Conservation (phyloP, 2,888 invertebrate species). For the Micoletzkya japonica region DNA sequence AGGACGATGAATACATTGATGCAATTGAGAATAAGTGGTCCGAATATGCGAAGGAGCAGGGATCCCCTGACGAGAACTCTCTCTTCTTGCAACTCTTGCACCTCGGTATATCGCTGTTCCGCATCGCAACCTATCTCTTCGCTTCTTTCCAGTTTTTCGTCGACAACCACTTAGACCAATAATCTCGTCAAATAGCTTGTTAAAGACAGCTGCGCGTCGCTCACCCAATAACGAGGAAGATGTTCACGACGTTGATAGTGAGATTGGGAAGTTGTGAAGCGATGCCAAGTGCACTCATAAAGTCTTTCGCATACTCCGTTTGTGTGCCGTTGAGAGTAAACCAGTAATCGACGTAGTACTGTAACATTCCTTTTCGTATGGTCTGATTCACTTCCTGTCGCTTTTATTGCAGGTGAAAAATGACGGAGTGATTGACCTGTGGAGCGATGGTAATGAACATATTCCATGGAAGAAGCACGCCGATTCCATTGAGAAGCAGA, state of each 20-base stretch:
- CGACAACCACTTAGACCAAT: background rate
- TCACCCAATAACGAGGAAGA: slow-evolving; percentile 51
- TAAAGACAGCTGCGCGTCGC: background rate
- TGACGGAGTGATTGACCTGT: too few species aligned
- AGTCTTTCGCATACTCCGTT: slow-evolving; percentile 74
- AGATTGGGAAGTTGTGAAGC: slow-evolving; percentile 91
- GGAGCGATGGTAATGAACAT: slow-evolving; percentile 84
- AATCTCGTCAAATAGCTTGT: background rate
- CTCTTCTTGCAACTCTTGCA: background rate
- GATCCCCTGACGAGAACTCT: slow-evolving; percentile 73
- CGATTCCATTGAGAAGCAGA: slow-evolving; percentile 88
- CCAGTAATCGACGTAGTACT: slow-evolving; percentile 81
- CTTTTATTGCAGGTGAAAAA: too few species aligned
- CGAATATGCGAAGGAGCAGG: slow-evolving; percentile 81
- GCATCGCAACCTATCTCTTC: background rate
- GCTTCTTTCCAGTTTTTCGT: background rate
- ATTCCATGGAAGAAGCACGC: slow-evolving; percentile 94
- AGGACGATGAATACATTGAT: slow-evolving; percentile 65
- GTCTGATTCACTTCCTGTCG: too few species aligned
- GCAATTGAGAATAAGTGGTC: slow-evolving; percentile 53
- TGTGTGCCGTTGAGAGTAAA: slow-evolving; percentile 65
- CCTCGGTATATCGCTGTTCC: too few species aligned
- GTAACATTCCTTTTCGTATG: slow-evolving; percentile 38
- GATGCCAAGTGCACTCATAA: slow-evolving; percentile 83
- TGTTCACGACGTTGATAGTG: slow-evolving; percentile 74